Evolutionary conservation across 2,797 vertebrate species (phyloP), one percentile per base, ranked within the genome.

Genomic region (Ctenopoma kingsleyae): DNA sequence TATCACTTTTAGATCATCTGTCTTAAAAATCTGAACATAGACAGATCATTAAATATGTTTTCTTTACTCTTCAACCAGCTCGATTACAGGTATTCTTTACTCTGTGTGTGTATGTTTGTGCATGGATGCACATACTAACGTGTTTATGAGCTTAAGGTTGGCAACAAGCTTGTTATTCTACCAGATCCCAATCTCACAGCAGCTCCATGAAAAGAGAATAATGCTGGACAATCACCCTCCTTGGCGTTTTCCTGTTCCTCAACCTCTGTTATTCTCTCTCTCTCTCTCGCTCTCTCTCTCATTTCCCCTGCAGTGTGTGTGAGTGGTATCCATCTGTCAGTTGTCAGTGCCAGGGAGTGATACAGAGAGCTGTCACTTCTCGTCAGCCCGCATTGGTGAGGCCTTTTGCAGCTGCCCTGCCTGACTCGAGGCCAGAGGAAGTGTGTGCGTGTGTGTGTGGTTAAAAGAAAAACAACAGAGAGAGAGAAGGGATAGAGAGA

Each of bases 291-390:
- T 60, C 48, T 67, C 35, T 13, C 62, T 52, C 59, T 55, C 83
- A 71, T 70, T 86, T 63, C 93, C 94, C 94, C 91, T 88, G 91
- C 93, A 95, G 94, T 94, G 95, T 95, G 95, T 96, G 96, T 97
- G 97, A 97, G 96, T 96, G 97, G 94, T 96, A 95, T 96, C 97
- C 98, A 98, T 99, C 98, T 98, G 98, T 98, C 97, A 99, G 95
- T 96, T 98, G 97, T 98, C 98, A 99, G 88, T 95, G 96, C 96
- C 95, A 95, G 96, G 91, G 94, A 96, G 95, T 96, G 96, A 97
- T 96, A 95, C 94, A 95, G 96, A 95, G 96, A 96, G 95, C 97
- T 99, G 97, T 98, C 98, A 98, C 96, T 96, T 97, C 96, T 96
- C 90, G 94, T 99, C 97, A 98, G 93, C 92, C 94, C 83, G 94